Base-by-base conservation (phyloP, 1,140 invertebrate genomes). In the Nymphalis io region DNA sequence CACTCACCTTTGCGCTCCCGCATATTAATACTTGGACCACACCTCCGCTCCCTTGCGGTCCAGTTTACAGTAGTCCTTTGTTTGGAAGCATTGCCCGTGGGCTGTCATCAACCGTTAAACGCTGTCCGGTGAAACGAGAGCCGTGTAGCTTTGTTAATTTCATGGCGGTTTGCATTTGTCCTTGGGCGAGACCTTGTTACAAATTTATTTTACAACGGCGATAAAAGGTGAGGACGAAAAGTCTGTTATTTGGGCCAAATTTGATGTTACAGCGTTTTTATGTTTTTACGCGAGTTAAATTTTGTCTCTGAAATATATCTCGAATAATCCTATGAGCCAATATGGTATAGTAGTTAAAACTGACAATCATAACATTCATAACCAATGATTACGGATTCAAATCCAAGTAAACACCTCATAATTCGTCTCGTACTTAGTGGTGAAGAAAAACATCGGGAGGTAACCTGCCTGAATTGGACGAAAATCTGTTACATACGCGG, bases 51-150 rank as follows among this genome's bases (percentile, higher is more conserved):
- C 76, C 81, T 80, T 84, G 84, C 70, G 84, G 84, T 88, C 78
- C 75, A 83, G 81, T 84, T 81, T 82, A 85, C 80, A 80, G 75
- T 71, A 79, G 77, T 78, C 83, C 83, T 87, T 87, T 88, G 86
- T 87, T 84, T 82, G 75, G 70, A 77, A 74, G 70, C 77, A 75
- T 79, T 66, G 81, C 80, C 83, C 80, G 78, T 83, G 83, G 83
- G 75, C 76, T 83, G 83, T 87, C 86, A 81, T 88, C 86, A 87
- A 82, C 79, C 80, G 80, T 85, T 85, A 85, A 86, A 84, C 73
- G 80, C 42, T 79, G 80, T 73, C 74, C 77, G 78, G 75, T 73
- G 74, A 70, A 82, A 81, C 73, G 74, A 78, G 74, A 69, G 65
- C 72, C 69, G 72, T 74, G 73, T 80, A 81, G 80, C 81, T 85